Conservation (phyloP, 2,113 vertebrate genomes). For the Pholis gunnellus region DNA sequence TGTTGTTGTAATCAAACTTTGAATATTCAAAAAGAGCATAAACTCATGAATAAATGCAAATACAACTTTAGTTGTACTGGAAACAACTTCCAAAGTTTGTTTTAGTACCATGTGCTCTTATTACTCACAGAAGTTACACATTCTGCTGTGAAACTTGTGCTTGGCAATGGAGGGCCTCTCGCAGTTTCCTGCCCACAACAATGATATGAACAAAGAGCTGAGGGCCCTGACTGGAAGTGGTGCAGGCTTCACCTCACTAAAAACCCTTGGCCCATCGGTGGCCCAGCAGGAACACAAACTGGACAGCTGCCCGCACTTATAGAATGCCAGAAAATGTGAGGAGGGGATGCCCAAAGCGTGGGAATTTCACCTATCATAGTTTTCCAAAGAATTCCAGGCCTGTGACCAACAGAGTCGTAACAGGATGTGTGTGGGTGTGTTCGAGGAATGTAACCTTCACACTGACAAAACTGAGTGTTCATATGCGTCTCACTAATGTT, state of each 20-base stretch:
- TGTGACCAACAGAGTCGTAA: slow-evolving; percentile 53
- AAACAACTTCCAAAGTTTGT: slow-evolving; percentile 8
- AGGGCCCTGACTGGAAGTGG: slow-evolving; percentile 46
- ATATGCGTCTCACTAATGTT: not conserved
- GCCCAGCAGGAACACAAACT: slow-evolving; percentile 43
- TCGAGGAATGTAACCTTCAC: slow-evolving; percentile 50
- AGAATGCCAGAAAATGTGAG: slow-evolving; percentile 32
- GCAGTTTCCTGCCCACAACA: slow-evolving; percentile 67
- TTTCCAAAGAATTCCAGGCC: slow-evolving; percentile 57
- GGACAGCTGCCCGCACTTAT: slow-evolving; percentile 46
- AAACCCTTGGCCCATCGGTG: slow-evolving; percentile 20
- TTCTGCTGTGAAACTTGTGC: slow-evolving; percentile 27
- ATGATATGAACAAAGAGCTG: slow-evolving; percentile 34
- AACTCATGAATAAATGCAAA: not conserved
- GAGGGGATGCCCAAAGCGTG: slow-evolving; percentile 64
- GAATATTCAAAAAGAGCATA: not conserved
- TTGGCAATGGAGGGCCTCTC: slow-evolving; percentile 35
- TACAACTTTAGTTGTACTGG: not conserved
- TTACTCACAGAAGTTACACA: slow-evolving; percentile 13
- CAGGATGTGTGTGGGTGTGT: slow-evolving; percentile 53
- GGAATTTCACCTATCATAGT: slow-evolving; percentile 68
- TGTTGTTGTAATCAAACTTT: not conserved
- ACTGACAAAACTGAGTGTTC: slow-evolving; percentile 20
- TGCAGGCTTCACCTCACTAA: slow-evolving; percentile 27
- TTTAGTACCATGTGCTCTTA: slow-evolving; percentile 1